phyloP scores from a whole-genome alignment of 2,113 vertebrate genomes.

The Protobothrops flavoviridis region DNA sequence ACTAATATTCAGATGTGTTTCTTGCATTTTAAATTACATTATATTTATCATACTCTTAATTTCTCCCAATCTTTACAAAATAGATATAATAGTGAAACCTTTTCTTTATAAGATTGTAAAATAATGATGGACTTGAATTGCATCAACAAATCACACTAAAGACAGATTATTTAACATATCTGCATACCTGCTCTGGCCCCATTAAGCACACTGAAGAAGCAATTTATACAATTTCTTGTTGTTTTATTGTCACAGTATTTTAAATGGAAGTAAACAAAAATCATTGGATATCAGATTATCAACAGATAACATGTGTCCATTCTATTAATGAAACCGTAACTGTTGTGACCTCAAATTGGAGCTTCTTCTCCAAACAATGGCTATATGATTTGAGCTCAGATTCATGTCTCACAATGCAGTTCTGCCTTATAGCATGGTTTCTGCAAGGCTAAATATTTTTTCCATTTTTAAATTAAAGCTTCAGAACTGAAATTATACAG shows the following conservation, averaged over 20 bases:
- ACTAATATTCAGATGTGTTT: not conserved
- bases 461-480: no score
- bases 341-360: not conserved
- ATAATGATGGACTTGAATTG: not conserved
- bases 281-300: not conserved
- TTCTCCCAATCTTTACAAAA: not conserved
- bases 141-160: not conserved
- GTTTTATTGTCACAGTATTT: not conserved
- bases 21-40: not conserved
- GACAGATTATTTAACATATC: not conserved
- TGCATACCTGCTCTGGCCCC: not conserved
- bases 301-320: not conserved
- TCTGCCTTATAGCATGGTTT: not conserved
- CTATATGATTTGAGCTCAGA: not conserved
- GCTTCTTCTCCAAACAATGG: not conserved
- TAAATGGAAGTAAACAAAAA: not conserved
- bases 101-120: not conserved
- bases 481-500: not conserved
- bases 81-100: not conserved
- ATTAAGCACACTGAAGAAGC: not conserved
- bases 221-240: not conserved
- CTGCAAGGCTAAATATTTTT: not conserved
- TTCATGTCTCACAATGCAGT: not conserved
- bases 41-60: not conserved
- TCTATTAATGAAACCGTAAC: not conserved